Evolutionary conservation across 1,140 invertebrate species (phyloP), one percentile per base, ranked within the genome.

Genomic region (Danaus melanippus): DNA sequence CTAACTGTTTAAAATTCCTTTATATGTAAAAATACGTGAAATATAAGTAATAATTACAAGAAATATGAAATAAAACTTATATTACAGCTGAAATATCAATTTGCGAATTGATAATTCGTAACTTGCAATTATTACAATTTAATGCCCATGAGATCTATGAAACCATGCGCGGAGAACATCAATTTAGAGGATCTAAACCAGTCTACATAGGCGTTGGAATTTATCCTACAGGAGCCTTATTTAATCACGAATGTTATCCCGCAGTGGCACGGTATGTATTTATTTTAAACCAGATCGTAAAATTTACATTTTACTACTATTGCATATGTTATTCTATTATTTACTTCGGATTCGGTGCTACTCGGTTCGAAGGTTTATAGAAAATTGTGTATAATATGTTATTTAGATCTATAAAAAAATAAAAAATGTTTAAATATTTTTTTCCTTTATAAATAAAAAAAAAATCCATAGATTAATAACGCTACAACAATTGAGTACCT

Each of bases 71-170:
- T 32, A 8, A 32, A 9, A 39, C 56, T 44, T 78, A 8, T 78
- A 76, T 76, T 89, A 75, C 88, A 74, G 87, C 87, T 3, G 90
- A 92, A 70, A 74, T 88, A 15, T 79, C 86, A 43, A 88, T 93
- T 15, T 90, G 86, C 9, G 89, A 91, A 10, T 79, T 95, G 11
- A 76, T 97, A 11, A 78, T 95, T 1, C 89, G 90, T 41, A 90
- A 95, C 69, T 87, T 96, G 2, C 93, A 95, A 85, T 89, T 96
- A 47, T 77, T 96, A 2, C 95, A 96, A 64, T 97, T 96, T 82
- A 97, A 97, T 84, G 95, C 95, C 1, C 95, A 97, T 76, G 95
- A 96, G 83, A 91, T 97, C n/a, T 93, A 92, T 57, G 94, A 96
- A 71, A 92, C 93, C 0, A 67, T 89, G 1, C 71, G 90, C 9